Evolutionary conservation across 2,888 invertebrate species (phyloP).

Genomic region (Lamellibrachia satsuma): DNA sequence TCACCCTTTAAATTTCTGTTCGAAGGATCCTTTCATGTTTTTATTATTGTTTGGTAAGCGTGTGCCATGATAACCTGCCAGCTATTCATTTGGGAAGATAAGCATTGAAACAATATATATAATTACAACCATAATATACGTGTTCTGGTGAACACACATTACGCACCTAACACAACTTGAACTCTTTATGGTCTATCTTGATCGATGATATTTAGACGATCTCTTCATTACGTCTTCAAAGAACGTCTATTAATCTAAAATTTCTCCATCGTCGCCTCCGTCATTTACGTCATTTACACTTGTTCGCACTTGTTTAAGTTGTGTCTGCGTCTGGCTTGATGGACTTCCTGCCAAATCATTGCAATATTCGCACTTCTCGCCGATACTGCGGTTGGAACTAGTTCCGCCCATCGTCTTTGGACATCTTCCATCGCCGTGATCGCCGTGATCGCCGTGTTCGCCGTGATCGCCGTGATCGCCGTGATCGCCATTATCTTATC

Average conservation of each 20-base stretch:
- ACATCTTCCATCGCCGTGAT: not conserved
- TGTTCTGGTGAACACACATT: not conserved
- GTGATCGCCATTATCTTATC: not conserved
- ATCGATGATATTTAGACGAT: not conserved
- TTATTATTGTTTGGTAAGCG: too few species aligned
- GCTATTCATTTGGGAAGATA: not conserved
- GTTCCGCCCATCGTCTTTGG: not conserved
- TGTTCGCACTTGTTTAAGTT: not conserved
- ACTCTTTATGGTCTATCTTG: not conserved
- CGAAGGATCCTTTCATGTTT: too few species aligned
- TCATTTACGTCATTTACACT: not conserved
- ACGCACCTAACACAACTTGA: not conserved
- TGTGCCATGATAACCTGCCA: too few species aligned
- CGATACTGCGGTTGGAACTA: not conserved
- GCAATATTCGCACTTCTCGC: not conserved
- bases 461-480: not conserved
- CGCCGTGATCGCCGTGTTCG: not conserved
- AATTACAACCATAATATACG: not conserved
- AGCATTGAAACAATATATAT: not conserved
- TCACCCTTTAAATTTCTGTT: too few species aligned
- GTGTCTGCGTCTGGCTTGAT: not conserved
- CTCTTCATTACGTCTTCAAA: not conserved
- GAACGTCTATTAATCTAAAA: not conserved
- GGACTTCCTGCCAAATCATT: not conserved
- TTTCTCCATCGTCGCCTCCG: not conserved